phyloP scores from a whole-genome alignment of 2,888 invertebrate genomes.

The Microctonus brassicae region DNA sequence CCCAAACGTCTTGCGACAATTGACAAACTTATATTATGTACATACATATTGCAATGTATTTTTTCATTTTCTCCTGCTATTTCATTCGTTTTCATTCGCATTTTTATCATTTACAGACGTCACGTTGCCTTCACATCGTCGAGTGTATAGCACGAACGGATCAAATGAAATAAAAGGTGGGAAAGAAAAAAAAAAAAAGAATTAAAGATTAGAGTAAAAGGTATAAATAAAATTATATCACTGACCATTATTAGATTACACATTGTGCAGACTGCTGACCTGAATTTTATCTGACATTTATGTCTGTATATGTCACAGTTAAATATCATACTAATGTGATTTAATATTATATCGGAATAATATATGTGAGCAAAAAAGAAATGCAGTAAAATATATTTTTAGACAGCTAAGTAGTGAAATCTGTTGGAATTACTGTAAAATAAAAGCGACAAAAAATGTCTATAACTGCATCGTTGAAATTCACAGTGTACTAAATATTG shows the following conservation, averaged over 20 bases:
- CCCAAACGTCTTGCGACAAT: constrained; percentile 51
- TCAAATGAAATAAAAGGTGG: neutral
- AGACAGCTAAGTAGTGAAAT: no score
- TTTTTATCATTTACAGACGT: constrained; percentile 26
- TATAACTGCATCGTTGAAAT: neutral
- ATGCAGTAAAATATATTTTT: no score
- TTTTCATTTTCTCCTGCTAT: neutral
- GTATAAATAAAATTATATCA: constrained; percentile 1
- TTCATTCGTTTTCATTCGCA: neutral
- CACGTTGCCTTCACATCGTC: constrained; percentile 35
- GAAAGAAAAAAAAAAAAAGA: neutral
- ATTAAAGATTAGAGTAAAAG: neutral
- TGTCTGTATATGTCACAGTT: neutral
- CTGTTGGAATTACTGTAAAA: no score
- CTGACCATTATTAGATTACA: constrained; percentile 14
- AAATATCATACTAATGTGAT: neutral
- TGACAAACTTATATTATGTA: constrained; percentile 51
- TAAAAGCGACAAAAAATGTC: neutral
- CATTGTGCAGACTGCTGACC: constrained; percentile 11
- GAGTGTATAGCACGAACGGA: neutral
- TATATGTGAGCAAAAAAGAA: neutral
- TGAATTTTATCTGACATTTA: constrained; percentile 12
- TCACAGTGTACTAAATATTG: neutral
- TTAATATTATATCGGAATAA: neutral
- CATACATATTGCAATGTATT: constrained; percentile 21